Conservation (phyloP, 2,888 invertebrate genomes). For the Sacculina carcini region DNA sequence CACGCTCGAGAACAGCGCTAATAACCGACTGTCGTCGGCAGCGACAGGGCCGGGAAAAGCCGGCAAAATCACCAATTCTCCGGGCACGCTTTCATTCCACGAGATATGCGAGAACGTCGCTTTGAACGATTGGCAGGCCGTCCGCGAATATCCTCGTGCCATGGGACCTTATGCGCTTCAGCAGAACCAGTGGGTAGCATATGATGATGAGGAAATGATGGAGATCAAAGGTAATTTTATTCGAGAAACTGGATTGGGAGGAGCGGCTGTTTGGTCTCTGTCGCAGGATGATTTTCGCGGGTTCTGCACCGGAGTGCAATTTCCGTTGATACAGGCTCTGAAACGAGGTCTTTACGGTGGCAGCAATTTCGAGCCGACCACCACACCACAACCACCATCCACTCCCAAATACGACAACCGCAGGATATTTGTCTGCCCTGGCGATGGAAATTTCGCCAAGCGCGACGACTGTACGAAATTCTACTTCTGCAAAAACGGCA, state of each 20-base stretch:
- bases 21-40: neutral
- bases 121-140: neutral
- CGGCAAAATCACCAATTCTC: neutral
- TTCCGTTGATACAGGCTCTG: neutral
- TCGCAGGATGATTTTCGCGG: neutral
- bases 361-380: neutral
- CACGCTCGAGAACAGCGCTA: neutral
- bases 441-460: neutral
- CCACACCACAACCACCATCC: neutral
- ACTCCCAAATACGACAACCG: neutral
- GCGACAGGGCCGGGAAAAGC: neutral
- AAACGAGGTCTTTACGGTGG: neutral
- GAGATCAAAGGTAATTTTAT: slow-evolving; percentile 24
- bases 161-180: neutral
- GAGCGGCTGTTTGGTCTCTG: slow-evolving; percentile 15
- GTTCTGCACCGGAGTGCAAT: neutral
- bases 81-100: neutral
- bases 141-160: neutral
- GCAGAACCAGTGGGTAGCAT: neutral
- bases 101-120: slow-evolving; percentile 18
- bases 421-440: neutral
- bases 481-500: neutral
- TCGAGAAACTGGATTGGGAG: slow-evolving; percentile 15
- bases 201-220: neutral
- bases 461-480: neutral